A percentile compares a stretch with the other conserved stretches of the same genome.
Conservation (phyloP, 2,797 vertebrate genomes). For the Leptatherina wallacei region DNA sequence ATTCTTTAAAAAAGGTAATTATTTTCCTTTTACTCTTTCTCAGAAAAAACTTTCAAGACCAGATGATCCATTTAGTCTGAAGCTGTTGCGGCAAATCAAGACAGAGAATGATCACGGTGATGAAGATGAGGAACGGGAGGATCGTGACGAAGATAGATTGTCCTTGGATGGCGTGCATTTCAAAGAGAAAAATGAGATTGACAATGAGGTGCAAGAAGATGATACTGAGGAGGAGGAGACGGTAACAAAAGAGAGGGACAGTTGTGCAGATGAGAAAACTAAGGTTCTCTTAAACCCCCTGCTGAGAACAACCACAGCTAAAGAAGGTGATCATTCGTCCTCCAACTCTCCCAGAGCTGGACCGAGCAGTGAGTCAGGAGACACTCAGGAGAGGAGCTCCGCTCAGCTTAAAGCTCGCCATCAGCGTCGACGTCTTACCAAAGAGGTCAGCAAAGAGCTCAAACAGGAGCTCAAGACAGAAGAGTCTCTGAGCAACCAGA, state of each 20-base stretch:
- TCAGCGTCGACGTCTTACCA: slow-evolving; percentile 86
- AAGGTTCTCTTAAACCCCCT: slow-evolving; percentile 72
- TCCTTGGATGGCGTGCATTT: slow-evolving; percentile 51
- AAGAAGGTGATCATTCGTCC: slow-evolving; percentile 86
- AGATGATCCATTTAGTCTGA: slow-evolving; percentile 84
- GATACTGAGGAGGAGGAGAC: slow-evolving; percentile 57
- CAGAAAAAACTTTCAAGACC: slow-evolving; percentile 89
- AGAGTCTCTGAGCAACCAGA: slow-evolving; percentile 84
- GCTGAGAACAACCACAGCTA: slow-evolving; percentile 74
- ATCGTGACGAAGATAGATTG: slow-evolving; percentile 75
- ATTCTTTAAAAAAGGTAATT: slow-evolving; percentile 7
- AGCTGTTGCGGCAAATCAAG: slow-evolving; percentile 89
- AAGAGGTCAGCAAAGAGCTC: slow-evolving; percentile 91
- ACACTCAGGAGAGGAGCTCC: slow-evolving; percentile 83
- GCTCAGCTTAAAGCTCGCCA: slow-evolving; percentile 84
- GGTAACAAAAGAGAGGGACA: slow-evolving; percentile 51
- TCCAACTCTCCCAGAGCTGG: slow-evolving; percentile 89
- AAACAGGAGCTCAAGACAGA: slow-evolving; percentile 91
- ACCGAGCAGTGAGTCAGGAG: slow-evolving; percentile 86
- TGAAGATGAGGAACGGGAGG: slow-evolving; percentile 69
- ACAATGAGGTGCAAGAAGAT: slow-evolving; percentile 59
- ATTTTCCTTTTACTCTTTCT: slow-evolving; percentile 29
- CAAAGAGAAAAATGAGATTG: slow-evolving; percentile 62
- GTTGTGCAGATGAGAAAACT: slow-evolving; percentile 53
- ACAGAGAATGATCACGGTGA: slow-evolving; percentile 86